Conservation (phyloP, 1,140 invertebrate genomes). For the Galleria mellonella region DNA sequence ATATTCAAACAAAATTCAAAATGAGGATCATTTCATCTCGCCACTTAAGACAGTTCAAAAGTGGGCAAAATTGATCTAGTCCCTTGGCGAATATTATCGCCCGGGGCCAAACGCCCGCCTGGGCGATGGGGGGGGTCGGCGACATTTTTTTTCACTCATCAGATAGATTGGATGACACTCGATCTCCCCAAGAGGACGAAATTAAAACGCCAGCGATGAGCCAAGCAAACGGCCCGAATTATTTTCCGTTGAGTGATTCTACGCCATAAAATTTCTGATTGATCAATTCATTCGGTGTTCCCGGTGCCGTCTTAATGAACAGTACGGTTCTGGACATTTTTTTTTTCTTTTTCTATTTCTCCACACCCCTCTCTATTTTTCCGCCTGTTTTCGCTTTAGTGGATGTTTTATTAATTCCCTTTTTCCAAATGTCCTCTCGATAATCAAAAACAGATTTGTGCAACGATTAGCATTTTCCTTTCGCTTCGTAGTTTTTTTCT, state of each 20-base stretch:
- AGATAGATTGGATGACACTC: constrained; percentile 71
- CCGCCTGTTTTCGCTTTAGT: constrained; percentile 59
- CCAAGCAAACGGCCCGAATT: constrained; percentile 61
- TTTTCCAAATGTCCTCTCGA: constrained; percentile 5
- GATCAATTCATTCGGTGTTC: constrained; percentile 70
- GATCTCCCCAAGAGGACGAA: constrained; percentile 66
- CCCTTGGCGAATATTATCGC: constrained; percentile 45
- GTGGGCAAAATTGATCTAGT: constrained; percentile 24
- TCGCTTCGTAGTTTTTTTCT: no score
- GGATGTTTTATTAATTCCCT: constrained; percentile 57
- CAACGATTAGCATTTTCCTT: background rate
- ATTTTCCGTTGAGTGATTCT: constrained; percentile 72
- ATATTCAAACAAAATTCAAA: no score
- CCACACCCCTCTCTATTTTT: constrained; percentile 46
- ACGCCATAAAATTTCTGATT: constrained; percentile 70
- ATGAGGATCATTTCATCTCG: no score
- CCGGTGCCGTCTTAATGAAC: constrained; percentile 64
- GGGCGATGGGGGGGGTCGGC: constrained; percentile 23
- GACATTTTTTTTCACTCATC: constrained; percentile 55
- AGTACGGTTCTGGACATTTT: constrained; percentile 53
- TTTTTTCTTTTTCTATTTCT: no score
- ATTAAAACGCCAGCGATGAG: constrained; percentile 70
- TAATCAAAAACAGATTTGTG: constrained; percentile 7
- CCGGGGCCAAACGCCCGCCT: constrained; percentile 16
- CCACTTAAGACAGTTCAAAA: no score